Base-by-base conservation (phyloP, 1,140 invertebrate species). In the Drosophila gunungcola region DNA sequence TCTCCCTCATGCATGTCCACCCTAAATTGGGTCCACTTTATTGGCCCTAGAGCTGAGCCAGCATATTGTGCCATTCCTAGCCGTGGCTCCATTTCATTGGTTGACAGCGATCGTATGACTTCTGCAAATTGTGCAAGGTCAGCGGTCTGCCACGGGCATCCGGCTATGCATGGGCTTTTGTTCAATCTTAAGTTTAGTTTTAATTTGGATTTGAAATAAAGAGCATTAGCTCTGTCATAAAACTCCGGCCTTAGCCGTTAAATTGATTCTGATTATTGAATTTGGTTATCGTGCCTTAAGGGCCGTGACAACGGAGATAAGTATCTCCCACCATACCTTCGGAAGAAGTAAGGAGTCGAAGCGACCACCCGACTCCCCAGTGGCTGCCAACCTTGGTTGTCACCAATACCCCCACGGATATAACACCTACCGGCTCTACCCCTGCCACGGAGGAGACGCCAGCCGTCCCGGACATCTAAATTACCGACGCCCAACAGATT, bases 111-210 rank as follows among this genome's bases (percentile, higher is more conserved):
- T 54, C 36, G 12, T 41, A 27, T 10, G 27, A 49, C 52, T 54
- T 36, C 11, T 10, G 52, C 52, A 39, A 27, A 7, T 3, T 54
- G n/a, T 56, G 54, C 54, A n/a, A 27, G 41, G 27, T 56, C 54
- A 43, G 54, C 25, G 53, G 39, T 42, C 21, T 55, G 53, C 38
- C 39, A 55, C 53, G 53, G 39, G 39, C 39, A 55, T 55, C 25
- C 25, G 53, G 25, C 3, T 12, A 42, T 41, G 25, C 53, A 42
- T 42, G 38, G 42, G 2, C 4, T 55, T 10, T 25, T 55, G 53
- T 55, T 42, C 29, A 11, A 3, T 42, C 11, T 32, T 42, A 42
- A 55, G 4, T 46, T 46, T 25, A 46, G 45, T 46, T 46, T 46
- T 48, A 27, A 49, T 49, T 49, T 49, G 29, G 12, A 49, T 49